These are phyloP conservation scores for Helicolenus hilgendorfi DNA, from an alignment of 2,797 vertebrate species.

Conservation along the genomic window DNA sequence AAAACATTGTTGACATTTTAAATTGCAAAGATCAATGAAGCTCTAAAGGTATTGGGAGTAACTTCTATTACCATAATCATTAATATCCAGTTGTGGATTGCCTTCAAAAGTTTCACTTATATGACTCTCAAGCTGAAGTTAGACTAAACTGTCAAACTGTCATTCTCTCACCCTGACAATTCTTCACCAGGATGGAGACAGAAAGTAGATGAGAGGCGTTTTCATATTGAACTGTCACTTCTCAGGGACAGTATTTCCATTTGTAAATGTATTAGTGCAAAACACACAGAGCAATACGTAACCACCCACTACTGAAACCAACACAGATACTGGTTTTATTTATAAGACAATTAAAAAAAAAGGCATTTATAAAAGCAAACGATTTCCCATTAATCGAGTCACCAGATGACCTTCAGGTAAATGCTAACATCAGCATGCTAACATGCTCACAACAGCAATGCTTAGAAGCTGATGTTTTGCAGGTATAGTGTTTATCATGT, in stretches of 20 bases:
- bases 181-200: slow-evolving; percentile 21
- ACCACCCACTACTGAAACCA: no score
- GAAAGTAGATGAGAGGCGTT: background rate
- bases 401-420: no score
- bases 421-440: no score
- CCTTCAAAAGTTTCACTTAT: background rate
- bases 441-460: no score
- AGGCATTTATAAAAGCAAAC: no score
- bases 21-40: background rate
- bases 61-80: background rate
- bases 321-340: no score
- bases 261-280: background rate
- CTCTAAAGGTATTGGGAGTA: background rate
- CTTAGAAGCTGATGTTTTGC: no score
- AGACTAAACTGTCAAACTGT: slow-evolving; percentile 32
- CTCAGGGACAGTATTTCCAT: slow-evolving; percentile 3
- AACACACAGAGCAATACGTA: no score
- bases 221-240: slow-evolving; percentile 33
- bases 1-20: background rate
- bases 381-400: no score
- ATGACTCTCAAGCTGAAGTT: slow-evolving; percentile 6
- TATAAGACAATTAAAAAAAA: no score
- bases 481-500: no score
- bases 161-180: background rate
- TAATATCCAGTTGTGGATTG: background rate